These are phyloP conservation scores for Pseudochaenichthys georgianus DNA, from an alignment of 2,797 vertebrate genomes.

Conservation along the genomic window DNA sequence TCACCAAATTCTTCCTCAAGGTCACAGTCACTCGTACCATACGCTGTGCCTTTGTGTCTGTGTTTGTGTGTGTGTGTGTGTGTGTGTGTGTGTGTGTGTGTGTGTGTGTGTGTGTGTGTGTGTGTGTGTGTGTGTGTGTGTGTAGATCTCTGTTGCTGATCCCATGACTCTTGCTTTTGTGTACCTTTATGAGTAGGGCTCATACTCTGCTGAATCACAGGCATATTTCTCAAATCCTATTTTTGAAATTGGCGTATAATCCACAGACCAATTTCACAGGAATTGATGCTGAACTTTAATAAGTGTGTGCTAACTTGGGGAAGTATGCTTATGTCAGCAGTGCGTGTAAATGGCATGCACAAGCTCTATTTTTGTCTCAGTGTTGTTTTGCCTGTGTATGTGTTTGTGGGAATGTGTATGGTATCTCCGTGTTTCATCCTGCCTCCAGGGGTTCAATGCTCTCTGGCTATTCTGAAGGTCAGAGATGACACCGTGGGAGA, in stretches of 20 bases:
- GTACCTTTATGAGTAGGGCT: conserved; percentile 67
- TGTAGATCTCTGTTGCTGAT: conserved; percentile 42
- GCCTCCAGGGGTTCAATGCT: conserved; percentile 66
- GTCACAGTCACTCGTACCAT: conserved; percentile 62
- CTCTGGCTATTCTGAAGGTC: conserved; percentile 84
- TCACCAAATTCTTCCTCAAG: conserved; percentile 74
- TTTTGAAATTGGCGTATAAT: conserved; percentile 61
- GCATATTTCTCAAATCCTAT: conserved; percentile 63
- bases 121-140: conserved; percentile 24
- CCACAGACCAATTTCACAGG: conserved; percentile 44
- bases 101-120: conserved; percentile 29
- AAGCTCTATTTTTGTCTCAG: conserved; percentile 47
- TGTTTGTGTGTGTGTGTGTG: conserved; percentile 28
- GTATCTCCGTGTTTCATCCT: conserved; percentile 72
- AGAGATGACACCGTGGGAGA: conserved; percentile 87
- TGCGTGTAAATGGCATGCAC: conserved; percentile 6
- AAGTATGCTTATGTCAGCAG: conserved; percentile 14
- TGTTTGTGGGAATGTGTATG: conserved; percentile 38
- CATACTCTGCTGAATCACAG: conserved; percentile 59
- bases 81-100: conserved; percentile 32
- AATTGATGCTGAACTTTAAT: conserved; percentile 53
- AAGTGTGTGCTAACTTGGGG: conserved; percentile 35
- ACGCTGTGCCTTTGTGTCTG: conserved; percentile 30
- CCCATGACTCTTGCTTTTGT: conserved; percentile 52
- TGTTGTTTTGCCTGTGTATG: conserved; percentile 39